Evolutionary conservation across 2,888 invertebrate species (phyloP).

Genomic region (Peribatodes rhomboidaria): DNA sequence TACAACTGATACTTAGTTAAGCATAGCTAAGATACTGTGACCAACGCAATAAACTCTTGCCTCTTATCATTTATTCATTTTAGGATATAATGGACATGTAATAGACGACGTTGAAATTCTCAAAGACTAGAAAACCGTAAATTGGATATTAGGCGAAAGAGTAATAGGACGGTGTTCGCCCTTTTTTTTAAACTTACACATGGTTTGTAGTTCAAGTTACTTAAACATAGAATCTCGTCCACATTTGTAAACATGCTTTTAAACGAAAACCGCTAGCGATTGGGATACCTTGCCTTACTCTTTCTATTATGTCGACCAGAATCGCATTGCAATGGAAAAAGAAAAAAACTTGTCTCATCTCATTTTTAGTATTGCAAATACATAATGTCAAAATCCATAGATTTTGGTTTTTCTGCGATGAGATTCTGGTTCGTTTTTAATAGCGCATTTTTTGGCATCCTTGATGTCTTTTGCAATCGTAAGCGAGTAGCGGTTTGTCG

Average conservation of each 20-base stretch:
- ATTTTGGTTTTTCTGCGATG: no score
- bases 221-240: neutral
- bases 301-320: neutral
- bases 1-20: neutral
- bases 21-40: neutral
- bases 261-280: neutral
- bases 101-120: constrained; percentile 6
- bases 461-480: neutral
- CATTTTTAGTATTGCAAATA: no score
- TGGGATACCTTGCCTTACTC: neutral
- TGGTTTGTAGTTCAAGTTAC: neutral
- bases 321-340: no score
- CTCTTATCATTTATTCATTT: neutral
- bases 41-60: neutral
- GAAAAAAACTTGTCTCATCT: no score
- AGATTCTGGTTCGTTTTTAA: neutral
- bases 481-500: no score
- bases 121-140: neutral
- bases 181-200: neutral
- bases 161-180: neutral
- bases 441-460: neutral
- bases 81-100: constrained; percentile 2
- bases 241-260: neutral
- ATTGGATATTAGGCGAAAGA: neutral
- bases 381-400: no score